Base-by-base conservation (phyloP, 2,888 invertebrate genomes). In the Heliconius cydno region DNA sequence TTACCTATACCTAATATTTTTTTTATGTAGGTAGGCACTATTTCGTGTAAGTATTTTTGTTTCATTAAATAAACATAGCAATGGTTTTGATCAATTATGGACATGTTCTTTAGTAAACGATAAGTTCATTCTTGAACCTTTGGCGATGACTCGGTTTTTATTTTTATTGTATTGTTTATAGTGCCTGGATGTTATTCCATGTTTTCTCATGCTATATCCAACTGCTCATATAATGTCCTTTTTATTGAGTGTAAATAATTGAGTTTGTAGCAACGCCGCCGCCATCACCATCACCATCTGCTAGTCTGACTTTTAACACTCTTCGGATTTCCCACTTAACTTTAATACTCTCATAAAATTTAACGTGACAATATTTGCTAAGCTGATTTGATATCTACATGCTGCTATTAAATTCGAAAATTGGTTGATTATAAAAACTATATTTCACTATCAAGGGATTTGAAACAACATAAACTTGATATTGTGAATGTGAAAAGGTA, bases 201-300 rank as follows among this genome's bases (percentile, higher is more conserved):
- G 60, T 73, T 73, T 68, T 73, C 89, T 88, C 89, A 88, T 90
- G 88, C 89, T 90, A 92, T 91, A 92, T 91, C 91, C 93, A 93
- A 94, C 92, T 91, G 90, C 92, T 91, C 92, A 88, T 93, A 92
- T 94, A 94, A 93, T 88, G 93, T 92, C 92, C 92, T 93, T 94
- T 94, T 94, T 94, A 94, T 94, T 91, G 94, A 94, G 94, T 94
- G 94, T 94, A 94, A 94, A 94, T 94, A 94, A 94, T 94, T 94
- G 94, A 93, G 94, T 92, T 93, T 92, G 93, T 92, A 94, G 92
- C 92, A 92, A 89, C 88, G 91, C 88, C 87, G 88, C 88, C 91
- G 92, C 74, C 74, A 88, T 92, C 92, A 91, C 74, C 74, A 88
- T 92, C 92, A 91, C 90, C 94, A 94, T 93, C 93, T 93, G 93